These are phyloP conservation scores for Volucella zonaria DNA, from an alignment of 2,888 invertebrate species.

Conservation along the genomic window DNA sequence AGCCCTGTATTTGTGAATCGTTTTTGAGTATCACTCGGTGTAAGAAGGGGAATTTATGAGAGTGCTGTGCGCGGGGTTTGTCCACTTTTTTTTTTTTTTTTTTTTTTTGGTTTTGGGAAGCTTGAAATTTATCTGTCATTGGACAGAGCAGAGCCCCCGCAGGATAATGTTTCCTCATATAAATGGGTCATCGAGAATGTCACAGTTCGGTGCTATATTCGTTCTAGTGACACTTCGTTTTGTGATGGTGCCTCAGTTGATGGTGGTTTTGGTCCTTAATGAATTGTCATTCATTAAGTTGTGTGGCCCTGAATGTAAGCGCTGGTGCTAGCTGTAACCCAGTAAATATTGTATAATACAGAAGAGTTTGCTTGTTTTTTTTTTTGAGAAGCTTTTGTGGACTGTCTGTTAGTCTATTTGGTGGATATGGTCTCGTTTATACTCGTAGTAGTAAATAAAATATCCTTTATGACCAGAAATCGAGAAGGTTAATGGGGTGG, in stretches of 20 bases:
- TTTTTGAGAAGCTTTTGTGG: not conserved
- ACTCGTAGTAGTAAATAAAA: conserved; percentile 20
- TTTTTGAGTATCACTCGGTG: conserved; percentile 42
- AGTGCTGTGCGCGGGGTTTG: conserved; percentile 5
- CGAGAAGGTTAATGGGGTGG: not conserved
- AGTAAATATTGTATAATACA: conserved; percentile 8
- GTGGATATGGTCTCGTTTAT: not conserved
- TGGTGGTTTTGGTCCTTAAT: conserved; percentile 50
- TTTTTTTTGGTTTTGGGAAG: conserved; percentile 41
- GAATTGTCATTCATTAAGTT: conserved; percentile 69
- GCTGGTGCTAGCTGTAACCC: not conserved
- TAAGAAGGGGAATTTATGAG: conserved; percentile 60
- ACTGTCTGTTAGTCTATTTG: conserved; percentile 24
- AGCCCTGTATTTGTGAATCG: not conserved
- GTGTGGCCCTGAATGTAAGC: conserved; percentile 48
- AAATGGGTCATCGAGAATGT: conserved; percentile 67
- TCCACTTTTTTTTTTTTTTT: conserved; percentile 3
- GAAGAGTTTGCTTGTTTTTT: not conserved
- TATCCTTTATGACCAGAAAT: conserved; percentile 12
- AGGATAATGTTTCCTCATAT: conserved; percentile 45
- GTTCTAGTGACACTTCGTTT: too few relatives aligned
- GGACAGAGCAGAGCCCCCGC: conserved; percentile 33
- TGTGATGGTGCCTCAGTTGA: not conserved
- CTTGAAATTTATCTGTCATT: conserved; percentile 64
- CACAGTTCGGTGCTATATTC: conserved; percentile 17